Evolutionary conservation across 2,113 vertebrate genomes (phyloP).

Genomic region (Hypocryptadius cinnamomeus): DNA sequence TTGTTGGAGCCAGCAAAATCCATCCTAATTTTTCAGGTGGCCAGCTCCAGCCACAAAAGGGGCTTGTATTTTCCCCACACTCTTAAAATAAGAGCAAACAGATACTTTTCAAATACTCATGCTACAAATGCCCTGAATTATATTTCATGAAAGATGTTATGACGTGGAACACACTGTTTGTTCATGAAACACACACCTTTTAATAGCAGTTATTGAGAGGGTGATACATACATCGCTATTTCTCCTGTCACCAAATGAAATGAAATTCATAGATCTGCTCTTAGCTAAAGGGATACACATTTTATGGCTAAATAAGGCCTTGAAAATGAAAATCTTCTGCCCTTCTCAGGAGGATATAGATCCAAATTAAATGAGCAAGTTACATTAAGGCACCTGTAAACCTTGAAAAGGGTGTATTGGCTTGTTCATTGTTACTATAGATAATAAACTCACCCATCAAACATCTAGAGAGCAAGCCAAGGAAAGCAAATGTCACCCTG

Average conservation of each 20-base stretch:
- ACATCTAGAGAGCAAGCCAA: neutral
- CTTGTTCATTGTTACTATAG: neutral
- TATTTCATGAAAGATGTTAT: neutral
- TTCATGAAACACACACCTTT: neutral
- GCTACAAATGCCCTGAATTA: neutral
- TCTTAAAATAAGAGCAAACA: neutral
- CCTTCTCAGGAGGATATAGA: slow-evolving; percentile 15
- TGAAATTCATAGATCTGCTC: slow-evolving; percentile 35
- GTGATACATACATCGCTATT: neutral
- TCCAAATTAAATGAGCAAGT: slow-evolving; percentile 36
- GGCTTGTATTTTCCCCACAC: neutral
- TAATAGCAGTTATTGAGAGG: slow-evolving; percentile 10
- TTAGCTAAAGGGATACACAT: neutral
- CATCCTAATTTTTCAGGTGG: slow-evolving; percentile 25
- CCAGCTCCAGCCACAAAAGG: neutral
- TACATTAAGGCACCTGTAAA: slow-evolving; percentile 26
- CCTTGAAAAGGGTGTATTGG: slow-evolving; percentile 27
- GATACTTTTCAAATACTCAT: neutral
- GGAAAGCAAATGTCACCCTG: neutral
- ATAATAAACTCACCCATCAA: neutral
- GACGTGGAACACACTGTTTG: neutral
- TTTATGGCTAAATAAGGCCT: slow-evolving; percentile 46
- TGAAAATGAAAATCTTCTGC: slow-evolving; percentile 50
- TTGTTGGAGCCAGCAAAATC: neutral
- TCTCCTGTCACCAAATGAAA: slow-evolving; percentile 26